Percentiles rank a stretch among this genome's conserved stretches.
phyloP scores from a whole-genome alignment of 2,888 invertebrate genomes.

The Pantelozetes paolii region DNA sequence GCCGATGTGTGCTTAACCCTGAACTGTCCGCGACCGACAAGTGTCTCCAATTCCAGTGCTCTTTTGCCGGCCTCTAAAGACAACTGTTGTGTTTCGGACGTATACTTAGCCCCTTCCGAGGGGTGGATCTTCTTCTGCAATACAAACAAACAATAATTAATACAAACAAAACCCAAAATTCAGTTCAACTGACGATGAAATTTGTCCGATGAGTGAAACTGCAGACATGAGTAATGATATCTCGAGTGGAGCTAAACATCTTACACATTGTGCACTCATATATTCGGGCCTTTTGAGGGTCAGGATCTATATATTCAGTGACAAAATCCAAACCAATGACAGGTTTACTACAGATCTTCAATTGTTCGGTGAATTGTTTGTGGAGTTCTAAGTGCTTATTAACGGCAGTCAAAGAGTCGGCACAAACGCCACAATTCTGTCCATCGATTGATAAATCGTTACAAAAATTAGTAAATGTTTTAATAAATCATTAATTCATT shows the following conservation, averaged over 20 bases:
- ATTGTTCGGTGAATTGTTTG: conserved; percentile 10
- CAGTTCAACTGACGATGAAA: neutral
- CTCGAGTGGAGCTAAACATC: neutral
- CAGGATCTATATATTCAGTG: conserved; percentile 16
- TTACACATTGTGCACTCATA: conserved; percentile 19
- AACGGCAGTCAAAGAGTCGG: neutral
- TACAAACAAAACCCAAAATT: neutral
- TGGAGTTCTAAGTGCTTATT: neutral
- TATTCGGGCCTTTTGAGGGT: neutral
- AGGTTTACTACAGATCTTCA: conserved; percentile 15
- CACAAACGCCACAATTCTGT: conserved; percentile 12
- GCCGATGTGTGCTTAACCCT: neutral
- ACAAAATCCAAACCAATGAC: conserved; percentile 20
- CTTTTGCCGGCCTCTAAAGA: conserved; percentile 26
- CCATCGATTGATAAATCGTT: neutral
- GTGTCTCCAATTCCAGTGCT: conserved; percentile 20
- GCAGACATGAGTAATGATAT: conserved; percentile 5
- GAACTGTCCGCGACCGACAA: conserved; percentile 8
- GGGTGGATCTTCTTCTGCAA: conserved; percentile 12
- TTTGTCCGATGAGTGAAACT: conserved; percentile 4
- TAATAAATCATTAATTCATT: neutral
- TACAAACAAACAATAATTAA: neutral
- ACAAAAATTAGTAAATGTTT: neutral
- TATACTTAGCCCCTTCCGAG: conserved; percentile 1
- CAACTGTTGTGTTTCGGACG: neutral